phyloP scores from a whole-genome alignment of 2,888 invertebrate genomes.

The Cremastinae sp. region DNA sequence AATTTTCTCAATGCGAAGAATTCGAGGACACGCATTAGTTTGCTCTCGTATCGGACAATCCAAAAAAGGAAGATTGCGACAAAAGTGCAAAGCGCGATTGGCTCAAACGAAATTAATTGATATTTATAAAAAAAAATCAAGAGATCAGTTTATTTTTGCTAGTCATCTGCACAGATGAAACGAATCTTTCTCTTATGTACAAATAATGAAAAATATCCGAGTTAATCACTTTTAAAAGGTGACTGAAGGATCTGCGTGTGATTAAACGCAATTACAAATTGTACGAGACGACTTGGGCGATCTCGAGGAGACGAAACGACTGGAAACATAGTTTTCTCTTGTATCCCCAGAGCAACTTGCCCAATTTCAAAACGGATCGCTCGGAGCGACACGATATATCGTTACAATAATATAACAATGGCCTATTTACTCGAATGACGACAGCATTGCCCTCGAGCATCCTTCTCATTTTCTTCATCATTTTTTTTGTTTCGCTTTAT shows the following conservation, averaged over 20 bases:
- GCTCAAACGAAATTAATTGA: too few species aligned
- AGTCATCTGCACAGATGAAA: too few species aligned
- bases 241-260: too few species aligned
- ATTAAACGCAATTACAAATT: background rate
- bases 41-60: background rate
- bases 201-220: too few species aligned
- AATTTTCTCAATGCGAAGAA: slow-evolving; percentile 5
- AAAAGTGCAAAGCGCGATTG: too few species aligned
- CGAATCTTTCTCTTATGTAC: too few species aligned
- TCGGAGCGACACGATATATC: slow-evolving; percentile 49
- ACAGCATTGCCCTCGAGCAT: slow-evolving; percentile 61
- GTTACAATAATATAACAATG: slow-evolving; percentile 57
- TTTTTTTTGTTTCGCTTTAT: slow-evolving; percentile 15
- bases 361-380: slow-evolving; percentile 46
- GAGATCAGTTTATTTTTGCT: too few species aligned
- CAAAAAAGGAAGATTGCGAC: slow-evolving; percentile 17
- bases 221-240: too few species aligned
- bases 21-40: slow-evolving; percentile 1
- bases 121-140: background rate
- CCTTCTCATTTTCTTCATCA: slow-evolving; percentile 15
- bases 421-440: slow-evolving; percentile 59
- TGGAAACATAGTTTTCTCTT: slow-evolving; percentile 11
- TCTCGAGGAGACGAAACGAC: slow-evolving; percentile 15
- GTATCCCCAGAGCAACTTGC: slow-evolving; percentile 33
- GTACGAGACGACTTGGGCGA: background rate